These are phyloP conservation scores for Microcebus ravelobensis DNA, from an alignment of 2,113 vertebrate genomes.

Conservation along the genomic window DNA sequence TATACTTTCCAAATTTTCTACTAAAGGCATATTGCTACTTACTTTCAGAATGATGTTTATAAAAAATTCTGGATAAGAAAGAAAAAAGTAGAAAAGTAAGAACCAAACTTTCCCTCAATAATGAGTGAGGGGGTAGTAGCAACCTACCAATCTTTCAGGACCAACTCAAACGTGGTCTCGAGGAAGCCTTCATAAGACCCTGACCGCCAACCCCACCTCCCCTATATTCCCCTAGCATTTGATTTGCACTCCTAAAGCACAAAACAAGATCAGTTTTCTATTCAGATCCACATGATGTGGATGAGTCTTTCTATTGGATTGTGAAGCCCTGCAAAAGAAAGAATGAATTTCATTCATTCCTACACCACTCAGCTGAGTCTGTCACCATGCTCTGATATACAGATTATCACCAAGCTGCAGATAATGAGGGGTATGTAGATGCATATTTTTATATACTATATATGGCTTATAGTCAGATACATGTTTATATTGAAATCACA, in stretches of 20 bases:
- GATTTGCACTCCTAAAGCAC: background rate
- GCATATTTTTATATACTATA: background rate
- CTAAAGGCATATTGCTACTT: background rate
- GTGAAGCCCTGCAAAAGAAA: background rate
- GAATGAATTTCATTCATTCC: background rate
- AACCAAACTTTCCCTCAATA: background rate
- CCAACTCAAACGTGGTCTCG: background rate
- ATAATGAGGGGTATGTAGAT: background rate
- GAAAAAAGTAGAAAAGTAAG: background rate
- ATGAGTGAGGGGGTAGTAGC: background rate
- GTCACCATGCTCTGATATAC: background rate
- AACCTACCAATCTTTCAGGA: background rate
- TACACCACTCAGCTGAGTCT: accelerated
- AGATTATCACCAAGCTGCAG: background rate
- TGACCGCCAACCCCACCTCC: background rate
- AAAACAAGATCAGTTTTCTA: background rate
- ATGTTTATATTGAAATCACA: background rate
- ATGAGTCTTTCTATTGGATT: background rate
- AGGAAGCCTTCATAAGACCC: background rate
- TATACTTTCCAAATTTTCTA: background rate
- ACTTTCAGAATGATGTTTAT: background rate
- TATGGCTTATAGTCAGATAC: background rate
- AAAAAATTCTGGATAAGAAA: background rate
- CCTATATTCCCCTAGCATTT: background rate
- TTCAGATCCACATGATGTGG: background rate